Conservation (phyloP, 2,797 vertebrate species). For the Telmatherina bonti region DNA sequence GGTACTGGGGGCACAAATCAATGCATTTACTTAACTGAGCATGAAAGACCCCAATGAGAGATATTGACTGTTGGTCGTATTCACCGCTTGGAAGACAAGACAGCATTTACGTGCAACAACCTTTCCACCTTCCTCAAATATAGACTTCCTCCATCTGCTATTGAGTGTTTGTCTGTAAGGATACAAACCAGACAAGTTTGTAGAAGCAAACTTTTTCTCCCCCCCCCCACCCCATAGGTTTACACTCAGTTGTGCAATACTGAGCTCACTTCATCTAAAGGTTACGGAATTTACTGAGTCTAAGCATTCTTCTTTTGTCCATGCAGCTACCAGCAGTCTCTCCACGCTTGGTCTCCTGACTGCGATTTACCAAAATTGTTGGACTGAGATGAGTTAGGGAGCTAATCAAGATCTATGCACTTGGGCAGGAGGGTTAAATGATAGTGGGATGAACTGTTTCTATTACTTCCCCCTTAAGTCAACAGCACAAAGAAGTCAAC, state of each 20-base stretch:
- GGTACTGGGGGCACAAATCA: slow-evolving; percentile 83
- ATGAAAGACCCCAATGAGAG: slow-evolving; percentile 84
- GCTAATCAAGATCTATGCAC: slow-evolving; percentile 76
- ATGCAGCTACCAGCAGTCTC: slow-evolving; percentile 22
- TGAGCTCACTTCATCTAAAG: slow-evolving; percentile 48
- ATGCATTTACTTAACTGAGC: slow-evolving; percentile 90
- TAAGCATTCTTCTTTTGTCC: slow-evolving; percentile 33
- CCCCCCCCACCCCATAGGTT: slow-evolving; percentile 17
- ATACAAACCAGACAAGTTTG: slow-evolving; percentile 49
- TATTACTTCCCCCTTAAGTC: slow-evolving; percentile 73
- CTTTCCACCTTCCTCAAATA: slow-evolving; percentile 70
- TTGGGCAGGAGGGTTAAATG: slow-evolving; percentile 59
- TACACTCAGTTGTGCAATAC: slow-evolving; percentile 16
- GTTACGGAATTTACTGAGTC: slow-evolving; percentile 38
- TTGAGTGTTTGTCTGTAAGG: slow-evolving; percentile 62
- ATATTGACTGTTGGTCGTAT: slow-evolving; percentile 77
- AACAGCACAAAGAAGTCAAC: slow-evolving; percentile 72
- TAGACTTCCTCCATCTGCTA: slow-evolving; percentile 64
- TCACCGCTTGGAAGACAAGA: slow-evolving; percentile 75
- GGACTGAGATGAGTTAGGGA: slow-evolving; percentile 72
- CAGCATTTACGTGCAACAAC: slow-evolving; percentile 70
- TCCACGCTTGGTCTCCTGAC: slow-evolving; percentile 52
- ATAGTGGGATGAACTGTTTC: slow-evolving; percentile 72
- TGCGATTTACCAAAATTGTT: slow-evolving; percentile 68
- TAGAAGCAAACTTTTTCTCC: slow-evolving; percentile 55